Evolutionary conservation across 2,113 vertebrate species (phyloP).

Genomic region (Puffinus mauretanicus): DNA sequence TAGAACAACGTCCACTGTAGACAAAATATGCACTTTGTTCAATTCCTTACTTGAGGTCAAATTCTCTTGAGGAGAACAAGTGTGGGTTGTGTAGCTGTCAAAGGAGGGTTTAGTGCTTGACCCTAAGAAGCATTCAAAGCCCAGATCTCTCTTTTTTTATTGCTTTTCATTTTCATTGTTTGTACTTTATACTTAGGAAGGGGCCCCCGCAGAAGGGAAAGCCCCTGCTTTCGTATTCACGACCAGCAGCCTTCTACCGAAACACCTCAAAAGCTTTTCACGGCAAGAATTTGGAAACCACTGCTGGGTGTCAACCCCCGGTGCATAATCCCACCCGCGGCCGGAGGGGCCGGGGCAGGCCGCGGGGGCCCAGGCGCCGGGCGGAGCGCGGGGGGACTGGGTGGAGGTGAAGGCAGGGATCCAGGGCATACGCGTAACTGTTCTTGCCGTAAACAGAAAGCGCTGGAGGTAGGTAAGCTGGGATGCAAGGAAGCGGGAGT

Average conservation of each 20-base stretch:
- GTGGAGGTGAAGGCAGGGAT: neutral
- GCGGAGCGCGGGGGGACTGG: neutral
- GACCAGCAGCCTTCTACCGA: conserved; percentile 33
- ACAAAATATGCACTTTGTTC: conserved; percentile 71
- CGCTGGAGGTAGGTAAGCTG: neutral
- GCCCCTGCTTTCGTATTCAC: conserved; percentile 54
- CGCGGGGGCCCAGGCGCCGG: neutral
- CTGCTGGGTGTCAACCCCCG: neutral
- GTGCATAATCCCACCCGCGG: neutral
- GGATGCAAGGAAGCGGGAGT: neutral
- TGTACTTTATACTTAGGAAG: conserved; percentile 66
- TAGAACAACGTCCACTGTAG: neutral
- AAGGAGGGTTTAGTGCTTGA: conserved; percentile 78
- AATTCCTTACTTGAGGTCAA: conserved; percentile 66
- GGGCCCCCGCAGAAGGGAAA: conserved; percentile 34
- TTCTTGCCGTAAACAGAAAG: neutral
- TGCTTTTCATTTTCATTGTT: conserved; percentile 77
- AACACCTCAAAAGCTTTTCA: conserved; percentile 21
- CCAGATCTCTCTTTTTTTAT: conserved; percentile 75
- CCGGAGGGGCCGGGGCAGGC: neutral
- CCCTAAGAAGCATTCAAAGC: conserved; percentile 75
- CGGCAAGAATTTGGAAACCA: neutral
- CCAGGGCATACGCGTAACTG: fast-evolving
- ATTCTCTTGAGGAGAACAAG: conserved; percentile 81
- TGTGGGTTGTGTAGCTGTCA: conserved; percentile 78